Evolutionary conservation across 53 echinoderm and acorn worm species (phyloP).

Genomic region (Astropecten irregularis): DNA sequence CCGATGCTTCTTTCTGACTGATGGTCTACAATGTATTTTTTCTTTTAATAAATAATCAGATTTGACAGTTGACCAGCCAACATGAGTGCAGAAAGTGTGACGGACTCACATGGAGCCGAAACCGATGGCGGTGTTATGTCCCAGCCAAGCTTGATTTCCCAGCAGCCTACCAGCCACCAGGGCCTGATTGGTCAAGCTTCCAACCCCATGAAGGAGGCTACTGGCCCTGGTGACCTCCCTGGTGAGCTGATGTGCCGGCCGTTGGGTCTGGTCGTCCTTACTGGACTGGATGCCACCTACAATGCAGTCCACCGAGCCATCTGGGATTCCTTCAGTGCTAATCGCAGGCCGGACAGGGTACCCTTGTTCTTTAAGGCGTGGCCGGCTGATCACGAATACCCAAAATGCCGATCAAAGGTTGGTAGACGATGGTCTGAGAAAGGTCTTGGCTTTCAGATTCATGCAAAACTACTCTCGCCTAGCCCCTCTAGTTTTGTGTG

Average conservation of each 20-base stretch:
- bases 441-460: background rate
- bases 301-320: slow-evolving; percentile 95
- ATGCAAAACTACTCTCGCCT: background rate
- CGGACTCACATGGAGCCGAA: no score
- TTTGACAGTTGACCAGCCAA: no score
- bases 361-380: slow-evolving; percentile 83
- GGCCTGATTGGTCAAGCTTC: background rate
- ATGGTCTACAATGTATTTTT: no score
- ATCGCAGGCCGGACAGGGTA: slow-evolving; percentile 87
- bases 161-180: background rate
- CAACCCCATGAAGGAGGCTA: background rate
- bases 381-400: slow-evolving; percentile 96
- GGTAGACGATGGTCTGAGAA: background rate
- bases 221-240: slow-evolving; percentile 84
- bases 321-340: slow-evolving; percentile 97
- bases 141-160: background rate
- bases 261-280: slow-evolving; percentile 88
- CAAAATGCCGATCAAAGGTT: slow-evolving; percentile 96
- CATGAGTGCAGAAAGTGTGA: slow-evolving; percentile 14
- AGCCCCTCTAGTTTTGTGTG: background rate
- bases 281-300: slow-evolving; percentile 88
- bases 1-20: no score
- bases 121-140: background rate
- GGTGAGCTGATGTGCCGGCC: slow-evolving; percentile 83
- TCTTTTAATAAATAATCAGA: no score